Percentiles rank a stretch among this genome's conserved stretches.
These are phyloP conservation scores for Epistrophella euchroma DNA, from an alignment of 2,888 invertebrate species.

Conservation along the genomic window DNA sequence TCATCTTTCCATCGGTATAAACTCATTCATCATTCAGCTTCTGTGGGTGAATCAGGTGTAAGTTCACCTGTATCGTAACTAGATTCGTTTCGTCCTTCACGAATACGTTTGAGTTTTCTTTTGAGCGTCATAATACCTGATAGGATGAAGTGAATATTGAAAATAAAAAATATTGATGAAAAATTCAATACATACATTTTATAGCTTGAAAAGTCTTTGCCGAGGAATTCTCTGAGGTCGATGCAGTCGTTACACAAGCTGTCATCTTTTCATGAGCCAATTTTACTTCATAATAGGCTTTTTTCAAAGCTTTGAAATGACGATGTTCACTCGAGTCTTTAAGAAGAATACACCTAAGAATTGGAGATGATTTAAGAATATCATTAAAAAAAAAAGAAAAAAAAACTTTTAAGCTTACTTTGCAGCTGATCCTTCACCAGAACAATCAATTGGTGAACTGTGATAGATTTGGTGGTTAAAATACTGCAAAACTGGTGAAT, in stretches of 20 bases:
- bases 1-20: neutral
- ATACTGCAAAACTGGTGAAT: constrained; percentile 83
- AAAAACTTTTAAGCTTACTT: constrained; percentile 77
- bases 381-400: neutral
- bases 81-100: constrained; percentile 82
- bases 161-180: neutral
- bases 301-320: constrained; percentile 82
- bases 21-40: constrained; percentile 34
- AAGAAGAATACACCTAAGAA: constrained; percentile 81
- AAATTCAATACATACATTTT: constrained; percentile 79
- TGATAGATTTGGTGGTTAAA: constrained; percentile 84
- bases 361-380: neutral
- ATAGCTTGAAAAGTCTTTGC: constrained; percentile 83
- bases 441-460: constrained; percentile 81
- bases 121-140: constrained; percentile 83
- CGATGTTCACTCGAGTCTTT: constrained; percentile 82
- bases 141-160: constrained; percentile 19
- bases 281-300: constrained; percentile 83
- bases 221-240: constrained; percentile 79
- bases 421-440: constrained; percentile 83
- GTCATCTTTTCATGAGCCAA: constrained; percentile 81
- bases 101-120: constrained; percentile 83
- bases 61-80: constrained; percentile 80
- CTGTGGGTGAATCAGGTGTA: constrained; percentile 63
- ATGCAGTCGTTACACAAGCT: constrained; percentile 77